Evolutionary conservation across 2,888 invertebrate species (phyloP).

Genomic region (Electrophaes corylata): DNA sequence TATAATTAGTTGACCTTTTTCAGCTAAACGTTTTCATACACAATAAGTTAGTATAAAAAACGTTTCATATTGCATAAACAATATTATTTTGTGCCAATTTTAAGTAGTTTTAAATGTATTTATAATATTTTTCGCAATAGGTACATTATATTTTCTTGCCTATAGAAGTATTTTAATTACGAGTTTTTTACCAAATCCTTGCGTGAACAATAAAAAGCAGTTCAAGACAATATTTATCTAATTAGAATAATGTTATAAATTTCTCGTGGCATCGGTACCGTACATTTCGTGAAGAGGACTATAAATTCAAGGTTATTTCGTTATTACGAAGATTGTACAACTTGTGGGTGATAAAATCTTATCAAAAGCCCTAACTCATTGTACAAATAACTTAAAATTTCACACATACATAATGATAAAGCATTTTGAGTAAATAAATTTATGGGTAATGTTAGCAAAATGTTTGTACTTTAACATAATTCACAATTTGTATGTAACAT

Average conservation of each 20-base stretch:
- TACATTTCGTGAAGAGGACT: conserved; percentile 71
- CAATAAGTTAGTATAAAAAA: no score
- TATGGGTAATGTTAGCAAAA: conserved; percentile 4
- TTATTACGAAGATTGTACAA: conserved; percentile 76
- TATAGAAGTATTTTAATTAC: no score
- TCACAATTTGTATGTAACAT: background rate
- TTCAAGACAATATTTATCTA: background rate
- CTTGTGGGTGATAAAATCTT: conserved; percentile 74
- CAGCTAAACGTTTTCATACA: no score
- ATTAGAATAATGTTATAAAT: background rate
- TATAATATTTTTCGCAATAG: no score
- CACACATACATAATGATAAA: conserved; percentile 47
- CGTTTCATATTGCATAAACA: no score
- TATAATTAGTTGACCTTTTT: no score
- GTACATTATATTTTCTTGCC: no score
- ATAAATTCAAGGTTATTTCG: conserved; percentile 79
- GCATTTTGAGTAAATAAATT: background rate
- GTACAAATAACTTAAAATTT: conserved; percentile 63
- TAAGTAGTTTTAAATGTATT: no score
- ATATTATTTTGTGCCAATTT: no score
- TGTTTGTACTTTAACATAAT: background rate
- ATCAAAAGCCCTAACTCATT: conserved; percentile 68
- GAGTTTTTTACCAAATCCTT: no score
- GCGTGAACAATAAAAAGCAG: no score
- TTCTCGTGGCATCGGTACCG: conserved; percentile 58